phyloP scores from a whole-genome alignment of 2,113 vertebrate genomes.

The Corvus hawaiiensis region DNA sequence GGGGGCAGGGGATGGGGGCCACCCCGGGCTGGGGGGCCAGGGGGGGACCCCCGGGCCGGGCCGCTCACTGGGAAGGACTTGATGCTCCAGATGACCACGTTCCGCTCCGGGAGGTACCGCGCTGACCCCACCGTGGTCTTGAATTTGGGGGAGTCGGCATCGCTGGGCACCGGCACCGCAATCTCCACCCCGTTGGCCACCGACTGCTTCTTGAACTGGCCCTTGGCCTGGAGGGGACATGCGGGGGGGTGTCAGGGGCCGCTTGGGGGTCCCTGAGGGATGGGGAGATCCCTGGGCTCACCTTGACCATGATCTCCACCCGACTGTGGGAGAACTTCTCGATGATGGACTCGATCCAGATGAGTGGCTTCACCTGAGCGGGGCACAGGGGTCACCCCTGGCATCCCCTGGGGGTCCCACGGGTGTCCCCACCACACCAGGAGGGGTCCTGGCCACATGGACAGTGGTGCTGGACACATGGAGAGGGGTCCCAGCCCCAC shows the following conservation, averaged over 20 bases:
- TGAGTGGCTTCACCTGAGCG: conserved; percentile 87
- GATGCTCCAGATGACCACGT: conserved; percentile 90
- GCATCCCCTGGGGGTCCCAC: too few species aligned
- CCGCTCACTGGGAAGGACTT: conserved; percentile 90
- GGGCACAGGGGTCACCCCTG: neutral
- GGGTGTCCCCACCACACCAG: accelerated
- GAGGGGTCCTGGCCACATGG: neutral
- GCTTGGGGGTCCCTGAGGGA: accelerated
- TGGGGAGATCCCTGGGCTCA: neutral
- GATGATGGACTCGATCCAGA: conserved; percentile 94
- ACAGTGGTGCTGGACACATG: neutral
- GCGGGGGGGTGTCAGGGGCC: accelerated
- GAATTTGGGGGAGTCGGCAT: conserved; percentile 91
- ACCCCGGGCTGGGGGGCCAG: too few species aligned
- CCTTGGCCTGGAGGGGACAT: conserved; percentile 80
- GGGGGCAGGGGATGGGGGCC: neutral
- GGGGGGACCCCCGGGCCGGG: neutral
- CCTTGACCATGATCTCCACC: conserved; percentile 91
- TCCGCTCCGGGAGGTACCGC: conserved; percentile 88
- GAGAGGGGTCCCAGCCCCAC: neutral
- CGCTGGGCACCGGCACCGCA: conserved; percentile 88
- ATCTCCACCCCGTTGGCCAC: conserved; percentile 95
- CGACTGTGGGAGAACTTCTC: conserved; percentile 94
- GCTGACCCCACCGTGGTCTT: conserved; percentile 88
- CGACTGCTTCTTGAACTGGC: conserved; percentile 96